Evolutionary conservation across 2,888 invertebrate genomes (phyloP).

Genomic region (Monoplex corrugatus): DNA sequence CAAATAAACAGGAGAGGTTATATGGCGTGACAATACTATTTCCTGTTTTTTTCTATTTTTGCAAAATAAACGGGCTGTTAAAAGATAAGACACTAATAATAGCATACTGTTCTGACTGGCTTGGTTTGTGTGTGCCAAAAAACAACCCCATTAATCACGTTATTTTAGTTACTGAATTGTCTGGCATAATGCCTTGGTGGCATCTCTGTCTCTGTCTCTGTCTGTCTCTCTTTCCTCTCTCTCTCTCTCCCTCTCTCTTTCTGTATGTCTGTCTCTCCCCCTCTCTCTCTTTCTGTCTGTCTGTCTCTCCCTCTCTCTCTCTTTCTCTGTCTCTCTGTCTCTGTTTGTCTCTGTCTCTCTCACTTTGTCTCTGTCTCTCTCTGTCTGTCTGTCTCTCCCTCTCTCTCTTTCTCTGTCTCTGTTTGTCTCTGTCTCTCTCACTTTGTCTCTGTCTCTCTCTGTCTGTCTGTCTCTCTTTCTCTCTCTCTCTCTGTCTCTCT

Average conservation of each 20-base stretch:
- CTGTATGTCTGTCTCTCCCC: not conserved
- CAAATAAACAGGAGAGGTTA: not conserved
- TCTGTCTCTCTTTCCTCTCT: not conserved
- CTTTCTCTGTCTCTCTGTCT: not conserved
- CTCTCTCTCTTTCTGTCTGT: not conserved
- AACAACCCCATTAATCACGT: too few species aligned
- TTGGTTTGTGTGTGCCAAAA: too few species aligned
- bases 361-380: too few species aligned
- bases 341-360: not conserved
- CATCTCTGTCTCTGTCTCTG: not conserved
- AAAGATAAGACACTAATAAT: too few species aligned
- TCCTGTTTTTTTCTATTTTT: too few species aligned
- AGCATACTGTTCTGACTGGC: too few species aligned
- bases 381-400: not conserved
- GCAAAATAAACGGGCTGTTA: too few species aligned
- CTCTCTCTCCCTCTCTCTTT: not conserved
- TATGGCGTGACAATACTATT: too few species aligned
- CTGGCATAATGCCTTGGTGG: too few species aligned
- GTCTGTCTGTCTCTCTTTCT: slow-evolving; percentile 5
- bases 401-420: not conserved
- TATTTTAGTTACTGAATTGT: too few species aligned
- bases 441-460: slow-evolving; percentile 20
- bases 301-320: not conserved
- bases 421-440: not conserved
- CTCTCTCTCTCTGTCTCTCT: slow-evolving; percentile 18